Evolutionary conservation across 2,888 invertebrate genomes (phyloP), one percentile per base, ranked within the genome.

Genomic region (Acanthococcus lagerstroemiae): DNA sequence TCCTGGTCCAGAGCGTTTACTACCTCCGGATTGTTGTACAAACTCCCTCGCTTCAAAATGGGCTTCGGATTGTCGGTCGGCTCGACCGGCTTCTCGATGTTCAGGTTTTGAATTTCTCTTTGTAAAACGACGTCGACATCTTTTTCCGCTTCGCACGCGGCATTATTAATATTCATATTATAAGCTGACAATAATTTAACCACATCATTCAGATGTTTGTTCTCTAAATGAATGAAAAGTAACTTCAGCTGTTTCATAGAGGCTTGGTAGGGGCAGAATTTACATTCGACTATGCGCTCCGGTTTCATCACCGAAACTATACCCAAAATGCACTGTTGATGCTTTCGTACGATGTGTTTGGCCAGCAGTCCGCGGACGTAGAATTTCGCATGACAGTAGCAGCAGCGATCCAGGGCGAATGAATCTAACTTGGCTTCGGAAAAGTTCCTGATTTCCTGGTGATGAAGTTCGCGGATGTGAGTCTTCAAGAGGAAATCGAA

Each of bases 311-410:
- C 46, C n/a, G 69, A 69, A 52, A 71, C 69, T 55, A 72, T 69
- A 17, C 63, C 60, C 7, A 71, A 48, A 17, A 72, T 68, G 52
- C 68, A 68, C 26, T 72, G 67, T 52, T 72, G 71, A 66, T 73
- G 73, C 52, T 69, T 70, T 3, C 69, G 65, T 7, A 71, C 26
- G 24, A 72, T 68, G 67, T 73, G 73, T 61, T 69, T 72, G 4
- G 72, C 70, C 22, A 73, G 57, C 26, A 72, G 65, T 17, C 71
- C 70, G 48, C 68, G 70, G 0, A 68, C 46, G 54, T 71, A 72
- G 65, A 72, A 73, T 66, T 71, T 72, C 1, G 72, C 71, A 46
- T 70, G 68, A 60, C 73, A 72, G 56, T 71, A 72, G 1, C 69
- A 70, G 55, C 73, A 73, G 17, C 68, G 58, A 61, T 72, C 68